These are phyloP conservation scores for Passer domesticus DNA, from an alignment of 2,113 vertebrate species.

Conservation along the genomic window DNA sequence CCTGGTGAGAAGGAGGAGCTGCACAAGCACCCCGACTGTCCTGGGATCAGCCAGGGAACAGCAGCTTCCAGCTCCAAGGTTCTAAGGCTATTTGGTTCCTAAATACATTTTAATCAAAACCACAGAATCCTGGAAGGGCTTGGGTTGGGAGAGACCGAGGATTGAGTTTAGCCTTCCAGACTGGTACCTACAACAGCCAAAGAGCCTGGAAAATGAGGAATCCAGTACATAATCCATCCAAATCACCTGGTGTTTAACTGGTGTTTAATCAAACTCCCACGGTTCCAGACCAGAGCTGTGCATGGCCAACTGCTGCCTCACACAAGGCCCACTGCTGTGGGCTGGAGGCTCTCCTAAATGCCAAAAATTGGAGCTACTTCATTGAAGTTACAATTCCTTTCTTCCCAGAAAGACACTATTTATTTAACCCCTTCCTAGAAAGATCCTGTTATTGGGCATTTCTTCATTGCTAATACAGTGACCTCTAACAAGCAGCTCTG, in stretches of 20 bases:
- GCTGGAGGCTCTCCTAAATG: not conserved
- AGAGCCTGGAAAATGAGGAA: not conserved
- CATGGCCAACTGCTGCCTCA: accelerated
- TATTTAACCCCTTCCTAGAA: not conserved
- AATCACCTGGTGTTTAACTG: accelerated
- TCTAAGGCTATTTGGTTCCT: not conserved
- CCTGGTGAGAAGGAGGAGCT: constrained; percentile 13
- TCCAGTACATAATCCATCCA: not conserved
- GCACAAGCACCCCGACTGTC: not conserved
- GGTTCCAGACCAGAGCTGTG: not conserved
- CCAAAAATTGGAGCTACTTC: not conserved
- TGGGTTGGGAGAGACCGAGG: not conserved
- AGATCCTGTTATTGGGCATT: not conserved
- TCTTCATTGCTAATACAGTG: not conserved
- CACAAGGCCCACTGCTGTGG: accelerated
- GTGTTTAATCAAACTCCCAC: not conserved
- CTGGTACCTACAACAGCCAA: not conserved
- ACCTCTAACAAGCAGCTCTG: not conserved
- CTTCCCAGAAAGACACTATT: not conserved
- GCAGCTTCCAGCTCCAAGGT: not conserved
- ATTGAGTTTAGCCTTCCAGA: not conserved
- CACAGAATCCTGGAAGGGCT: not conserved
- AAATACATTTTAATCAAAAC: not conserved
- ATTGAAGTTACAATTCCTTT: not conserved
- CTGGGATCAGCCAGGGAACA: not conserved